phyloP scores from a whole-genome alignment of 2,888 invertebrate genomes.

The Cephalotes varians region DNA sequence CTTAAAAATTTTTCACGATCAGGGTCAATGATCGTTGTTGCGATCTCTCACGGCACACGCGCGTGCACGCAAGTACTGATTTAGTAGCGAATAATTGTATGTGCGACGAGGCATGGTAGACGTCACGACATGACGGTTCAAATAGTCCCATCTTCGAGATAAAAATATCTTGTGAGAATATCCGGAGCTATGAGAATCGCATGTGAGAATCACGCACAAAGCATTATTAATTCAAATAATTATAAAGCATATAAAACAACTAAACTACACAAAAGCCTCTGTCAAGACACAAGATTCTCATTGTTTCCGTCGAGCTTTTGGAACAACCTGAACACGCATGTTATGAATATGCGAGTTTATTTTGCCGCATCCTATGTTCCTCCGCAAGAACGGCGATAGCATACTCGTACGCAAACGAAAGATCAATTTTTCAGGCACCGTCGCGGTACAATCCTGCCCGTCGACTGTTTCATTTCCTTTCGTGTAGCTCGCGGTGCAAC shows the following conservation, averaged over 20 bases:
- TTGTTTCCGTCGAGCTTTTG: neutral
- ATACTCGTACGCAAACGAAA: constrained; percentile 38
- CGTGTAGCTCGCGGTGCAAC: constrained; percentile 71
- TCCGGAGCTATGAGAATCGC: neutral
- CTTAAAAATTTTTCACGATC: constrained; percentile 22
- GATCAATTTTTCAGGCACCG: constrained; percentile 59
- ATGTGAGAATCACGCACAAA: constrained; percentile 4
- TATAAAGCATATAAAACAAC: constrained; percentile 15
- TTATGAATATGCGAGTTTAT: neutral
- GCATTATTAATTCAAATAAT: constrained; percentile 24
- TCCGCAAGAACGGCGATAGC: constrained; percentile 16
- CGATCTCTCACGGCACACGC: constrained; percentile 24
- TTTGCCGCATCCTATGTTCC: neutral
- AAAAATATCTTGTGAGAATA: constrained; percentile 37
- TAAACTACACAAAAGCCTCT: neutral
- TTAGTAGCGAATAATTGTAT: constrained; percentile 68
- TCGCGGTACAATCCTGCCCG: constrained; percentile 53
- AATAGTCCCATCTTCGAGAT: neutral
- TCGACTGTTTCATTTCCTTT: constrained; percentile 63
- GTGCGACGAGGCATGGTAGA: constrained; percentile 3
- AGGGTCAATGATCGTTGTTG: constrained; percentile 13
- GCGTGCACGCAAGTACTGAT: constrained; percentile 74
- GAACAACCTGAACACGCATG: neutral
- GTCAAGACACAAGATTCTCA: neutral
- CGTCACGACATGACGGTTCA: constrained; percentile 8